Evolutionary conservation across 2,113 vertebrate genomes (phyloP), one percentile per base, ranked within the genome.

Genomic region (Chloropsis cyanopogon): DNA sequence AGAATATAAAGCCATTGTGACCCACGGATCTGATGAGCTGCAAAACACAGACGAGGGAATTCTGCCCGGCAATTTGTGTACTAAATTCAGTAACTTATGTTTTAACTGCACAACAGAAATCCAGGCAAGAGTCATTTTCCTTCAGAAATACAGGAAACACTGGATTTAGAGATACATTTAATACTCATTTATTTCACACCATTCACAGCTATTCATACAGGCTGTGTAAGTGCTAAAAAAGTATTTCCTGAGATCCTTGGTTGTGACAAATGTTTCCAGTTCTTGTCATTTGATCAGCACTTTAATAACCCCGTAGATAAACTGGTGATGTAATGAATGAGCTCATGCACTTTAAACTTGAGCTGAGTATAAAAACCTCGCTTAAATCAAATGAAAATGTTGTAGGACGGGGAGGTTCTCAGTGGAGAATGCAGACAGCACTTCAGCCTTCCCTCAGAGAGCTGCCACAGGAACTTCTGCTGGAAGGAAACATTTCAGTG

Each of bases 251-350:
- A 90, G 76, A 35, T 70, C 50, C 46, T 77, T 29, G 54, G 25
- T 77, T 83, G 83, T 1, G 9, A 61, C 46, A 85, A 93, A 69
- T 73, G 35, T 85, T 88, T 94, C 82, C 29, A 86, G 79, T 10
- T 76, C 75, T 93, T 86, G 83, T 65, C 46, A 25, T 64, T 65
- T 83, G 83, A 56, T 68, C 75, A 25, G 39, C 23, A 18, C 70
- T 82, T 90, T 56, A 69, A 57, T 85, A 61, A 79, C 63, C 71
- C 85, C 0, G 0, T 14, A 80, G 93, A 85, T 95, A 94, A 90
- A 56, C 37, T 13, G 85, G 42, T 92, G 92, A 93, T 91, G 93
- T 88, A 90, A 84, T 77, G 63, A 63, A 69, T 76, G 90, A 93
- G 57, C 85, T 95, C 86, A 77, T 47, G 53, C 39, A 8, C 31